Evolutionary conservation across 2,113 vertebrate genomes (phyloP), one percentile per base, ranked within the genome.

Genomic region (Trochalopteron elliotii): DNA sequence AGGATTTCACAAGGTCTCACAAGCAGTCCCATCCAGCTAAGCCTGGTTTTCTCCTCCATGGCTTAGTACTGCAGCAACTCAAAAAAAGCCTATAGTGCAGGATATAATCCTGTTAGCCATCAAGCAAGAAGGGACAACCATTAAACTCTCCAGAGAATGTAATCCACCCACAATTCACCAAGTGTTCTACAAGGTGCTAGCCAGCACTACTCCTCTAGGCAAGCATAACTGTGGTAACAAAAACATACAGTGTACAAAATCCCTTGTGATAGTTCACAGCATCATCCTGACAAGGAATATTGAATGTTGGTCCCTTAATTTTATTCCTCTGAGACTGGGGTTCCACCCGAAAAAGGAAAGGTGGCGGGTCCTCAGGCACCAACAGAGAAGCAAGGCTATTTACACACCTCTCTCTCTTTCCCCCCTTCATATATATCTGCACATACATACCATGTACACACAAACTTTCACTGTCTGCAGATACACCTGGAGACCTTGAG

Each of bases 191-290:
- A 25, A 27, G 13, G 11, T 4, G 55, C 24, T 1, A 35, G 35
- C 18, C 35, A 64, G 19, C 3, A 8, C 2, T 0, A 35, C 6
- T 74, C 37, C n/a, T 49, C 35, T 35, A 21, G 42, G 33, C 28
- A 45, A 59, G 33, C 9, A 19, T n/a, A 78, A 63, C 35, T 35
- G 25, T 18, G 25, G 8, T 24, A 70, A 35, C 27, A 76, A 40
- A 71, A 79, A 44, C 1, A 86, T 12, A 24, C 11, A 17, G 27
- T 39, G 10, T 39, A n/a, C 18, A 67, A 78, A 84, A 22, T 4
- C 11, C 9, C 19, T n/a, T 5, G 1, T 22, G 9, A 39, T 0
- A 55, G 14, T 22, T 44, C 45, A 52, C 1, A 5, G 22, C 2
- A 2, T 28, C 71, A 30, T 24, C 33, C 47, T 52, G 33, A 37